These are phyloP conservation scores for Drosophila paranaensis DNA, from an alignment of 2,888 invertebrate genomes.

Conservation along the genomic window DNA sequence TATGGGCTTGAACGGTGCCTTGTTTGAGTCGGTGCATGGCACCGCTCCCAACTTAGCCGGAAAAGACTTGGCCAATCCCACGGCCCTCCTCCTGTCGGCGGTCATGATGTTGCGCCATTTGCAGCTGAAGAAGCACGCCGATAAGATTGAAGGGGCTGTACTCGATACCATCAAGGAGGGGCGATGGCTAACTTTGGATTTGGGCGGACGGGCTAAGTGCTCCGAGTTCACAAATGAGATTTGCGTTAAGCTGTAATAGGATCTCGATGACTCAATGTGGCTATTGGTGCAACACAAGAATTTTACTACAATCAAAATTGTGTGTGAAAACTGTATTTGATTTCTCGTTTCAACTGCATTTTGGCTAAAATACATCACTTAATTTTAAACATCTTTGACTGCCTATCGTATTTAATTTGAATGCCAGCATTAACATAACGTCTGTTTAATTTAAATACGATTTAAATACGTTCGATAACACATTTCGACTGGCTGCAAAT, in stretches of 20 bases:
- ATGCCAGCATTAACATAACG: background rate
- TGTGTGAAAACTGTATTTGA: background rate
- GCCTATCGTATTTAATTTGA: background rate
- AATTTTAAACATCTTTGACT: background rate
- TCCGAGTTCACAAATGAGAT: slow-evolving; percentile 98
- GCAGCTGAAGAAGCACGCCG: slow-evolving; percentile 91
- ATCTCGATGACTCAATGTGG: no score
- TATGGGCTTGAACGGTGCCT: slow-evolving; percentile 98
- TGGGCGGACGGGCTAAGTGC: slow-evolving; percentile 98
- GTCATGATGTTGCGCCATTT: slow-evolving; percentile 99
- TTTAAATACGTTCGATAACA: background rate
- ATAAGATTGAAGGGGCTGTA: slow-evolving; percentile 92
- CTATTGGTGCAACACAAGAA: no score
- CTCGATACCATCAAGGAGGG: slow-evolving; percentile 94
- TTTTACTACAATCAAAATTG: background rate
- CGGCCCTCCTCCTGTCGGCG: slow-evolving; percentile 96
- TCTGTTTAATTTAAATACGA: background rate
- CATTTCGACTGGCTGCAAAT: no score
- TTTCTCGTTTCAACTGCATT: no score
- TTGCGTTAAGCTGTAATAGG: slow-evolving; percentile 85
- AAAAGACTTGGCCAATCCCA: slow-evolving; percentile 99
- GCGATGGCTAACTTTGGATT: slow-evolving; percentile 95
- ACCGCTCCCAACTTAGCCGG: slow-evolving; percentile 99
- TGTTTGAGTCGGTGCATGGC: slow-evolving; percentile 99
- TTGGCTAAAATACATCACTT: background rate